A percentile compares a stretch with the other conserved stretches of the same genome.
phyloP scores from a whole-genome alignment of 2,797 vertebrate species.

The Podarcis lilfordi region DNA sequence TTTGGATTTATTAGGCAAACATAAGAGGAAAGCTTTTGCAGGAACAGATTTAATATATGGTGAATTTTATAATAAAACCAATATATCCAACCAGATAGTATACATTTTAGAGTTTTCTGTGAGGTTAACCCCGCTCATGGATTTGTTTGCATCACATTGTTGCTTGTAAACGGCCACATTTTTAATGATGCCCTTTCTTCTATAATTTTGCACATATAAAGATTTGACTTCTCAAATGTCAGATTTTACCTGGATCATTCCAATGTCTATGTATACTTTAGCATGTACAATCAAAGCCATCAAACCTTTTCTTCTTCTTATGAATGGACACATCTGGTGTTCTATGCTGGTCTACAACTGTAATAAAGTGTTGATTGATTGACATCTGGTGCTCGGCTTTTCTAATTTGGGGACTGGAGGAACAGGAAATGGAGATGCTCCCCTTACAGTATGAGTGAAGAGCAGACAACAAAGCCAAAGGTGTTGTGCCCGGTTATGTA shows the following conservation, averaged over 20 bases:
- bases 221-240: not conserved
- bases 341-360: too few relatives aligned
- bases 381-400: not conserved
- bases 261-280: not conserved
- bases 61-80: constrained; percentile 41
- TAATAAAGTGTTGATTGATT: too few relatives aligned
- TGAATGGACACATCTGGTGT: not conserved
- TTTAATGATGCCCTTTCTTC: not conserved
- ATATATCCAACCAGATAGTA: constrained; percentile 24
- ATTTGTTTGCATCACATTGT: not conserved
- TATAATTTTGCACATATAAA: not conserved
- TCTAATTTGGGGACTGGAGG: not conserved
- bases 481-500: not conserved
- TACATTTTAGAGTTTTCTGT: constrained; percentile 21
- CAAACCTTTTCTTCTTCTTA: not conserved
- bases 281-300: not conserved
- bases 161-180: not conserved
- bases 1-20: constrained; percentile 50
- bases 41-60: constrained; percentile 33
- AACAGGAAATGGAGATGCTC: not conserved
- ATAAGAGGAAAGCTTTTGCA: constrained; percentile 35
- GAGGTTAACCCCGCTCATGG: not conserved
- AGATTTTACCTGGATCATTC: not conserved
- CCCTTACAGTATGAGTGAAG: not conserved
- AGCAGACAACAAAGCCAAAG: not conserved